Conservation (phyloP, 1,140 invertebrate species). For the Nebria ingens region DNA sequence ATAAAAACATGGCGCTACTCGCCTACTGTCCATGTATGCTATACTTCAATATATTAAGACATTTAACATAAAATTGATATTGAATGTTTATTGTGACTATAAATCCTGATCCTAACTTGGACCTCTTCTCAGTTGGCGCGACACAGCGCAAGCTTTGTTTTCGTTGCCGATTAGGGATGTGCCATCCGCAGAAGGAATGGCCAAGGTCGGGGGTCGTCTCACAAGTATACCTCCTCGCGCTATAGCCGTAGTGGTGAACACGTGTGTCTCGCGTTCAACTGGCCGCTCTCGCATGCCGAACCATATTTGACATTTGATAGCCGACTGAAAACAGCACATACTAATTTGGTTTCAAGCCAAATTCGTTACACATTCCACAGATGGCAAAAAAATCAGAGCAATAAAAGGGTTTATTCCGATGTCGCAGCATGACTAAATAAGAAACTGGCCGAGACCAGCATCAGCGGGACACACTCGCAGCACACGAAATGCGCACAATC, state of each 20-base stretch:
- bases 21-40: constrained; percentile 6
- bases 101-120: not conserved
- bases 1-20: not conserved
- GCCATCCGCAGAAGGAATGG: not conserved
- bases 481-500: not conserved
- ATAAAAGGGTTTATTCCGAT: constrained; percentile 9
- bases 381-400: constrained; percentile 6
- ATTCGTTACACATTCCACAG: constrained; percentile 29
- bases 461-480: not conserved
- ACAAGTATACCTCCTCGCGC: not conserved
- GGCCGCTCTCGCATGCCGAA: constrained; percentile 23
- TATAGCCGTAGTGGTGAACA: constrained; percentile 10
- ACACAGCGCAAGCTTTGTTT: not conserved
- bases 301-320: constrained; percentile 32
- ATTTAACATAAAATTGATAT: not conserved
- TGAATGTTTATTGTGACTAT: not conserved
- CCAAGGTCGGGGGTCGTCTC: constrained; percentile 8
- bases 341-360: constrained; percentile 31
- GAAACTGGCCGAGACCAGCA: not conserved
- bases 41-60: constrained; percentile 7
- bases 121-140: not conserved
- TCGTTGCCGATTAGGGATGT: constrained; percentile 1
- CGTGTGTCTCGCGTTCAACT: constrained; percentile 14
- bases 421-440: constrained; percentile 8
- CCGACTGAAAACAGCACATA: constrained; percentile 26